Percentiles rank a stretch among this genome's conserved stretches.
Conservation (phyloP, 2,888 invertebrate species). For the Rhamphomyia laevipes region DNA sequence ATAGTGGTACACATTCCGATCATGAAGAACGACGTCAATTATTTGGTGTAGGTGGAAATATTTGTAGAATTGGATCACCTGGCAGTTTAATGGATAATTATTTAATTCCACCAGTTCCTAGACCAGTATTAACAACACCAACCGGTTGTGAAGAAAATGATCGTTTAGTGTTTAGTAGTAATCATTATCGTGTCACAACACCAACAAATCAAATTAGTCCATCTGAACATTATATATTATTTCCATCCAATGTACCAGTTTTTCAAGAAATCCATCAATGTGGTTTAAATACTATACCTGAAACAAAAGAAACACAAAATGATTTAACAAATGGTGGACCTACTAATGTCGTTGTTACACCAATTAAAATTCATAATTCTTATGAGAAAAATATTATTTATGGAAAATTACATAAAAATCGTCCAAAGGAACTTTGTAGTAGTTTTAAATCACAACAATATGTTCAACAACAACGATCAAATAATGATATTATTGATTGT, state of each 20-base stretch:
- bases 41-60: slow-evolving; percentile 17
- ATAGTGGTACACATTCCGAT: slow-evolving; percentile 77
- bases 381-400: slow-evolving; percentile 35
- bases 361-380: slow-evolving; percentile 29
- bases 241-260: slow-evolving; percentile 37
- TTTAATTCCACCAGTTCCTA: slow-evolving; percentile 50
- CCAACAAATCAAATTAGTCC: slow-evolving; percentile 30
- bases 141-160: slow-evolving; percentile 36
- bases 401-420: slow-evolving; percentile 28
- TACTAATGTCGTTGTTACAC: slow-evolving; percentile 29
- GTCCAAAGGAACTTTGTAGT: slow-evolving; percentile 26
- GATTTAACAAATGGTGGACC: slow-evolving; percentile 17
- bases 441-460: slow-evolving; percentile 33
- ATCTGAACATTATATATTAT: slow-evolving; percentile 34
- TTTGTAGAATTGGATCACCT: slow-evolving; percentile 29
- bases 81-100: slow-evolving; percentile 45
- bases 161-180: slow-evolving; percentile 27
- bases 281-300: slow-evolving; percentile 35
- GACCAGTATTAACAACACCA: slow-evolving; percentile 38
- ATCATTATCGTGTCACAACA: slow-evolving; percentile 25
- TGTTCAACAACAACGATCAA: slow-evolving; percentile 22
- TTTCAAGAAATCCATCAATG: slow-evolving; percentile 23
- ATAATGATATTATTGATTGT: neutral
- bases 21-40: slow-evolving; percentile 52
- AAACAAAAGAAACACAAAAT: slow-evolving; percentile 29